A percentile compares a stretch with the other conserved stretches of the same genome.
Conservation (phyloP, 2,797 vertebrate genomes). For the Lophius americanus region DNA sequence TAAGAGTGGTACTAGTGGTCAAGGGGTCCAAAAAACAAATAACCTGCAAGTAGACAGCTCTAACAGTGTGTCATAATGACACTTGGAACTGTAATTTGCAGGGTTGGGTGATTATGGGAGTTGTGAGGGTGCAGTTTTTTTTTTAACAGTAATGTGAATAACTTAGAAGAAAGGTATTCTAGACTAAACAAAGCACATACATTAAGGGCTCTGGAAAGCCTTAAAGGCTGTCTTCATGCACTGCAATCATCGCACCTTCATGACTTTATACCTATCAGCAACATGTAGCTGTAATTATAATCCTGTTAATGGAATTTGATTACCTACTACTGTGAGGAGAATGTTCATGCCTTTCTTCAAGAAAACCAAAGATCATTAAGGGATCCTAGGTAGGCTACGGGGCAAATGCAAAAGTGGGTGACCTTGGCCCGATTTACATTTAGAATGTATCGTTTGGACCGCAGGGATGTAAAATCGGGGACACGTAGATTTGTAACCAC, state of each 20-base stretch:
- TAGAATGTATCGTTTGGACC: not conserved
- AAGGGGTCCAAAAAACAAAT: not conserved
- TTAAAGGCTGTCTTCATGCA: not conserved
- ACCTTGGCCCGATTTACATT: too few relatives aligned
- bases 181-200: not conserved
- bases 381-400: too few relatives aligned
- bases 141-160: not conserved
- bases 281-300: not conserved
- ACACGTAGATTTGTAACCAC: not conserved
- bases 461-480: not conserved
- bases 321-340: not conserved
- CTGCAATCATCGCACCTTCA: not conserved
- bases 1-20: not conserved
- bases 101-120: not conserved
- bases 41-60: not conserved
- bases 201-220: not conserved
- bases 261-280: not conserved
- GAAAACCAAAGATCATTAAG: constrained; percentile 10
- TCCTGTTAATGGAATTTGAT: not conserved
- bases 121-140: not conserved
- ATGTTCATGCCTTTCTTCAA: not conserved
- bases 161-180: not conserved
- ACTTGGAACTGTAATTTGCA: not conserved
- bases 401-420: too few relatives aligned
- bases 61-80: not conserved